Evolutionary conservation across 92 coral and sea anemone genomes (phyloP).

Genomic region (Ricordea florida): DNA sequence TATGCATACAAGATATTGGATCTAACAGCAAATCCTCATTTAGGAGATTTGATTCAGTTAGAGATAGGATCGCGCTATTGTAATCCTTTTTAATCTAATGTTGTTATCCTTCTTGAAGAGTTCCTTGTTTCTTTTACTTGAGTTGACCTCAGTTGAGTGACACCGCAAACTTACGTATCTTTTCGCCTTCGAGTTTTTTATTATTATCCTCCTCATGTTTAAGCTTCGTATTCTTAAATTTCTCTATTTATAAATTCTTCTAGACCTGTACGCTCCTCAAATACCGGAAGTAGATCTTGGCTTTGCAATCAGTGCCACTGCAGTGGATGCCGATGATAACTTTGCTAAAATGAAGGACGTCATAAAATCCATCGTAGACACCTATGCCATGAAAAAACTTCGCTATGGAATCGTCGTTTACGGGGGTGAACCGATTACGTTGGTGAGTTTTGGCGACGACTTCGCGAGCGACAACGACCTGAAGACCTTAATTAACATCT

Average conservation of each 20-base stretch:
- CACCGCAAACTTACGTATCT: too few species aligned
- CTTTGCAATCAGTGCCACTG: conserved; percentile 81
- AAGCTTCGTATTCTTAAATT: background rate
- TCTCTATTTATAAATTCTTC: background rate
- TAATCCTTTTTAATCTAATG: too few species aligned
- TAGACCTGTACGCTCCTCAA: conserved; percentile 24
- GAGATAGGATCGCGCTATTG: too few species aligned
- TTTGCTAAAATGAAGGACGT: conserved; percentile 59
- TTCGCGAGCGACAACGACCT: conserved; percentile 40
- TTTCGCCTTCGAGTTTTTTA: too few species aligned
- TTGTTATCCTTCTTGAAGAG: too few species aligned
- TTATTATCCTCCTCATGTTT: too few species aligned
- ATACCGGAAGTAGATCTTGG: conserved; percentile 70
- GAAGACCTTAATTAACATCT: conserved; percentile 27
- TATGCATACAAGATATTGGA: too few species aligned
- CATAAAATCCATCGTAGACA: conserved; percentile 62
- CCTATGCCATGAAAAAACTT: conserved; percentile 62
- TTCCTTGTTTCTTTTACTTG: too few species aligned
- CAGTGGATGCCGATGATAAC: conserved; percentile 51
- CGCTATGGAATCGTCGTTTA: conserved; percentile 74
- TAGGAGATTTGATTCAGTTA: too few species aligned
- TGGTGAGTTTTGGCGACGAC: conserved; percentile 42
- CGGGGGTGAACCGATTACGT: conserved; percentile 48
- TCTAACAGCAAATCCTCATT: too few species aligned
- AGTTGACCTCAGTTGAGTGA: too few species aligned